Base-by-base conservation (phyloP, 30 jellyfish, hydroid and myxozoan genomes). In the Aurelia aurita complex sp. Pacific region DNA sequence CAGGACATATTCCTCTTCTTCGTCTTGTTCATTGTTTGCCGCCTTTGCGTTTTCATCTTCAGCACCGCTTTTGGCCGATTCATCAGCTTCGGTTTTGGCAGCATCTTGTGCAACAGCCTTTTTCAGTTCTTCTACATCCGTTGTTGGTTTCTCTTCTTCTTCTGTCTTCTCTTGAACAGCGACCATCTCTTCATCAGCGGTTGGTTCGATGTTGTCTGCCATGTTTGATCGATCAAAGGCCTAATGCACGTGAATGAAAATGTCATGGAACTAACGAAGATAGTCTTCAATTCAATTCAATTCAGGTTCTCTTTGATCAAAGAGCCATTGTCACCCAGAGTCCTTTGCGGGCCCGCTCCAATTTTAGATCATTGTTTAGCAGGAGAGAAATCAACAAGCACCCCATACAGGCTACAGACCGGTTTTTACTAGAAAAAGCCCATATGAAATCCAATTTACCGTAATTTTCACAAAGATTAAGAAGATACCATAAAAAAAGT, bases 1-100 rank as follows among this genome's bases (percentile, higher is more conserved):
- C 77, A 87, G 62, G 51, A 87, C 89, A 78, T 81, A 87, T 69
- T 72, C 96, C 55, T 87, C 96, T 43, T 77, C 90, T 66, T 87
- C 90, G 53, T 77, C 96, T 62, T 61, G 85, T 6, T 86, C 95
- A 32, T 70, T 59, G 74, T 67, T 73, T 46, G 57, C 57, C 64
- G 87, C 88, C 73, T 76, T 79, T 4, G 64, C 76, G 52, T 57
- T 69, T 40, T 67, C 90, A 15, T 86, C 89, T 35, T n/a, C 85
- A 33, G 77, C 83, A 23, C 72, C 59, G 19, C 64, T 42, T 16
- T 71, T 71, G 36, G 81, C 64, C 1, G 64, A 17, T 60, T 71
- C 81, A 36, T 74, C 85, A 46, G 72, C 32, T 14, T 71, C 64
- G 23, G 17, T 42, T 17, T 57, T 61, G 11, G 67, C 69, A 17